Base-by-base conservation (phyloP, 2,797 vertebrate species). In the Protonibea diacanthus region DNA sequence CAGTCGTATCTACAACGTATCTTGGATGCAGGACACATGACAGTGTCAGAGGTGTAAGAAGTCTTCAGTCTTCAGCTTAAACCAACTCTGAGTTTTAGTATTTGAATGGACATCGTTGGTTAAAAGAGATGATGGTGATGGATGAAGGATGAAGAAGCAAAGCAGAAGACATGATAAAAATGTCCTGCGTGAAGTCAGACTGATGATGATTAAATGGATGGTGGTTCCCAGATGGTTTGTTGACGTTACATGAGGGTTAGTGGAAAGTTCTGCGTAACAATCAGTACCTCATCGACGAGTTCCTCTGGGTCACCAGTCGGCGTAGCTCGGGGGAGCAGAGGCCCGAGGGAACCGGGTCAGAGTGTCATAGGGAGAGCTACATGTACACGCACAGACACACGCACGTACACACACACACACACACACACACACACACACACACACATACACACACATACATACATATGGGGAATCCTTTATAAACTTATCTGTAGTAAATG, bases 271-370 rank as follows among this genome's bases (percentile, higher is more conserved):
- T 27, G 18, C 29, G 23, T 55, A 73, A 78, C 56, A 33, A 29
- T 80, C 64, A 72, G 72, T 93, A 95, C 94, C 94, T 94, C 89
- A 53, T 75, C 12, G 59, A 62, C 13, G n/a, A 17, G 38, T 53
- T 89, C 78, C 88, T 53, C 76, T 52, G 74, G 85, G 85, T 94
- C 93, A 95, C 93, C 94, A 95, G 87, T 93, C 93, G 23, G 80
- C 77, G 86, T 90, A 78, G 78, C 86, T 84, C 51, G 92, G 94
- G 55, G 91, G 94, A 83, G 93, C 94, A 49, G 92, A 95, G 68
- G 91, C 95, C 69, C 94, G 93, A 63, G 95, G 93, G 81, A 94
- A 95, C 80, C 89, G 92, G 79, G 88, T 93, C 94, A 95, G 76
- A 62, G 93, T 94, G 83, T 95, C 90, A 81, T 45, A 93, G 68